Percentiles rank a stretch among this genome's conserved stretches.
Evolutionary conservation across 2,797 vertebrate species (phyloP).

Genomic region (Calcarius lapponicus): DNA sequence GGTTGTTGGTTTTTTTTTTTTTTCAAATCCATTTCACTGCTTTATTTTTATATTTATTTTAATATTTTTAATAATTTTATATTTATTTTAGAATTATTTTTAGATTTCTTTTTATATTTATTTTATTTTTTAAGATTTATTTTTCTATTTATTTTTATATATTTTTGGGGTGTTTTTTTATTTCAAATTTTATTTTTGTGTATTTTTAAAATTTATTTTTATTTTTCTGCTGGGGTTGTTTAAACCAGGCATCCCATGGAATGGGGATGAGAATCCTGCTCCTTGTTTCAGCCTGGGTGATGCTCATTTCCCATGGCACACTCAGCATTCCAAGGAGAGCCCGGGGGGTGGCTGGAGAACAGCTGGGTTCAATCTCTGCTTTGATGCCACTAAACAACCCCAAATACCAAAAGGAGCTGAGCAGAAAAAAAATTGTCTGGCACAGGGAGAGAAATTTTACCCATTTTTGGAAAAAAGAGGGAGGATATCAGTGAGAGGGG

Average conservation of each 20-base stretch:
- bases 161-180: too few species aligned
- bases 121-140: too few species aligned
- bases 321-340: not conserved
- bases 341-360: not conserved
- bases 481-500: not conserved
- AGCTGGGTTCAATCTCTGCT: conserved; percentile 6
- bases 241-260: not conserved
- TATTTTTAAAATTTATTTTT: not conserved
- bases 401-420: conserved; percentile 5
- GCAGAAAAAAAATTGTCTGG: not conserved
- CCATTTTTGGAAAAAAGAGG: conserved; percentile 14
- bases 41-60: not conserved
- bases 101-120: too few species aligned
- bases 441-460: not conserved
- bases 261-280: not conserved
- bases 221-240: not conserved
- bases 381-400: not conserved
- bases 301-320: conserved; percentile 34
- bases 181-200: not conserved
- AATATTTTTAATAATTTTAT: too few species aligned
- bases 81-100: not conserved
- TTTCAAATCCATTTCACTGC: not conserved
- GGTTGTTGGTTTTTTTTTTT: not conserved
- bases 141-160: not conserved
- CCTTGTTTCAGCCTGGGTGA: not conserved